Conservation (phyloP, 2,888 invertebrate genomes). For the Mesochorus sp. region DNA sequence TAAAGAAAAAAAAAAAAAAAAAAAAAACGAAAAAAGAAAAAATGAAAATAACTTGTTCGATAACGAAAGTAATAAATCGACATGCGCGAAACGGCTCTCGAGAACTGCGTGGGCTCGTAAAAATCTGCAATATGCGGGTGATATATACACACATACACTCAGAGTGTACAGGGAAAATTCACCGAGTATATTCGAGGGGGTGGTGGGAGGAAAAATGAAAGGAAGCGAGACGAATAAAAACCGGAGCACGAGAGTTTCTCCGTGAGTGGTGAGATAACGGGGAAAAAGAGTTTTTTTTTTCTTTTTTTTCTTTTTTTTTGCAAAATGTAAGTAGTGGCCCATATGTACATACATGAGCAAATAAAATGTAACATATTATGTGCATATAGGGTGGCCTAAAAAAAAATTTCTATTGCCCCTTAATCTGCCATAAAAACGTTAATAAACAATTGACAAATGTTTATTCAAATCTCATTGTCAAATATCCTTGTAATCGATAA, state of each 20-base stretch:
- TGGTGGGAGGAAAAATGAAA: neutral
- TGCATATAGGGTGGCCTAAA: too few relatives aligned
- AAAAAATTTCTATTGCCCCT: too few relatives aligned
- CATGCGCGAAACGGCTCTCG: neutral
- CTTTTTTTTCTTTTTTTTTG: too few relatives aligned
- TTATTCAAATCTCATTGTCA: too few relatives aligned
- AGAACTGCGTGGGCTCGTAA: slow-evolving; percentile 9
- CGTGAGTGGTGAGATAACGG: neutral
- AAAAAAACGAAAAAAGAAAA: too few relatives aligned
- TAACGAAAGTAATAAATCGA: slow-evolving; percentile 36
- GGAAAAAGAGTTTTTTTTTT: too few relatives aligned
- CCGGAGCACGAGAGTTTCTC: neutral
- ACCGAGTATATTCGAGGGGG: neutral
- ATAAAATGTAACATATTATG: neutral
- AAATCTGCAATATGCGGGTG: slow-evolving; percentile 21
- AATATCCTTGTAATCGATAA: too few relatives aligned
- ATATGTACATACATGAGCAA: neutral
- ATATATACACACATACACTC: too few relatives aligned
- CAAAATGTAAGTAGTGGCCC: neutral
- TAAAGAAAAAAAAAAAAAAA: too few relatives aligned
- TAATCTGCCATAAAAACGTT: too few relatives aligned
- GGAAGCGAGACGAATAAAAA: neutral
- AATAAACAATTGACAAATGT: too few relatives aligned
- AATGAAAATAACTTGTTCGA: slow-evolving; percentile 15
- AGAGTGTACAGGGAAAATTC: too few relatives aligned